These are phyloP conservation scores for Dermochelys coriacea DNA, from an alignment of 2,797 vertebrate genomes.

Conservation along the genomic window DNA sequence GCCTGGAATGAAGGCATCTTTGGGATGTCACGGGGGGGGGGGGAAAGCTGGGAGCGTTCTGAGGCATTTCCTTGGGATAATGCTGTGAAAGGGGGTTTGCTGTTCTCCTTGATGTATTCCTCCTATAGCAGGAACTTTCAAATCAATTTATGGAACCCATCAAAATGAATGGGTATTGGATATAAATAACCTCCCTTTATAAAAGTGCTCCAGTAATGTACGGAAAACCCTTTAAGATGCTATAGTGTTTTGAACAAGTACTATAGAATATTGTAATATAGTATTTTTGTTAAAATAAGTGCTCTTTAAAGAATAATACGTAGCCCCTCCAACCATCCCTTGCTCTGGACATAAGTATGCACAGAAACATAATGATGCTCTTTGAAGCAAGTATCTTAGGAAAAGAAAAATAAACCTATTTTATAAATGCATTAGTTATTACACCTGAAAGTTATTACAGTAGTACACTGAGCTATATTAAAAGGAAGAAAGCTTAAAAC, in stretches of 20 bases:
- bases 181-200: not conserved
- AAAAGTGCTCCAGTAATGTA: fast-evolving
- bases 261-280: not conserved
- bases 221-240: not conserved
- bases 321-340: not conserved
- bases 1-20: not conserved
- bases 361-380: not conserved
- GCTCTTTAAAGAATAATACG: not conserved
- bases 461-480: not conserved
- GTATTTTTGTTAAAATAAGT: not conserved
- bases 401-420: not conserved
- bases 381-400: not conserved
- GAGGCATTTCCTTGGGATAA: not conserved
- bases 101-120: not conserved
- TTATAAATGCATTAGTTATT: not conserved
- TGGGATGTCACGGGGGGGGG: not conserved
- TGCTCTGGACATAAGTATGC: not conserved
- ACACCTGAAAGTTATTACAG: not conserved
- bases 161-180: not conserved
- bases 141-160: fast-evolving
- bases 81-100: not conserved
- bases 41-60: not conserved
- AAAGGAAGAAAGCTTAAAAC: not conserved
- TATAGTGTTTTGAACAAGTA: not conserved
- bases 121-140: fast-evolving